Percentiles rank a stretch among this genome's conserved stretches.
These are phyloP conservation scores for Phasianus colchicus DNA, from an alignment of 2,113 vertebrate genomes.

Conservation along the genomic window DNA sequence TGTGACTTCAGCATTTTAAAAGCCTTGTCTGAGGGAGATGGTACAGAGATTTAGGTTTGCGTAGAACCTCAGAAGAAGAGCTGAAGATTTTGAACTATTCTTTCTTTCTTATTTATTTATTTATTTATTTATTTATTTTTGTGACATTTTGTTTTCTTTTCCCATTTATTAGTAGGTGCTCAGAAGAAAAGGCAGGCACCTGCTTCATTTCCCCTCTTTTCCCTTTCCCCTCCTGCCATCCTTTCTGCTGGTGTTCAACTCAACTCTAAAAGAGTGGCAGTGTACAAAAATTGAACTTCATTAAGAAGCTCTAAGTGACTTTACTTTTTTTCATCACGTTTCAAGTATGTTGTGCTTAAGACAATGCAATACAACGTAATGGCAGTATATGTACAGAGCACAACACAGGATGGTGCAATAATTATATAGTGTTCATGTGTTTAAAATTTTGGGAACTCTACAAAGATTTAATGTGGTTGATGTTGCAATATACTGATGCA, in stretches of 20 bases:
- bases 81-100: neutral
- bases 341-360: neutral
- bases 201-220: neutral
- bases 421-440: neutral
- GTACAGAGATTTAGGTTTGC: neutral
- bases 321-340: neutral
- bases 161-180: neutral
- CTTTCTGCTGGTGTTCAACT: neutral
- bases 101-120: neutral
- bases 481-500: neutral
- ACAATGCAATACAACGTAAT: neutral
- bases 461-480: neutral
- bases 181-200: neutral
- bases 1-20: neutral
- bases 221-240: neutral
- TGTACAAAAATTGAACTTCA: neutral
- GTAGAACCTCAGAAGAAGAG: neutral
- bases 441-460: neutral
- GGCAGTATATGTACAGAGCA: neutral
- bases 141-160: neutral
- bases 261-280: fast-evolving
- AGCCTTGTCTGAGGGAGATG: neutral
- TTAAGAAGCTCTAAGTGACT: neutral
- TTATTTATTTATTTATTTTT: neutral
- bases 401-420: neutral